A percentile compares a stretch with the other conserved stretches of the same genome.
Evolutionary conservation across 2,797 vertebrate species (phyloP).

Genomic region (Urocyon cinereoargenteus): DNA sequence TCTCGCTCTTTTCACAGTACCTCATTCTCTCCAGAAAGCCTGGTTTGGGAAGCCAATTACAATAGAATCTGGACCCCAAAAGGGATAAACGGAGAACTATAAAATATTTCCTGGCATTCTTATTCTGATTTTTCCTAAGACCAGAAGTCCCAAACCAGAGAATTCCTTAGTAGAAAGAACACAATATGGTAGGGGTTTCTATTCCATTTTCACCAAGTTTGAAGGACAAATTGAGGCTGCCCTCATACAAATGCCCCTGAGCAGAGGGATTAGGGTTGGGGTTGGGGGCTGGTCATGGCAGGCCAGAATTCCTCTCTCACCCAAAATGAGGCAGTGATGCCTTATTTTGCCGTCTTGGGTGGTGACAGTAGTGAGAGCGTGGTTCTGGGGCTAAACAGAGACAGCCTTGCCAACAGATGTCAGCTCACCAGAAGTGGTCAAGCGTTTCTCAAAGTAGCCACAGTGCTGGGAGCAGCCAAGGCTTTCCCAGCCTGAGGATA

Average conservation of each 20-base stretch:
- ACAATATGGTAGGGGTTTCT: not conserved
- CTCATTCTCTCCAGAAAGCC: constrained; percentile 19
- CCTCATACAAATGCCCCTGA: not conserved
- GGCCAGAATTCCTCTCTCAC: not conserved
- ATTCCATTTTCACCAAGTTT: not conserved
- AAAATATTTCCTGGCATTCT: constrained; percentile 22
- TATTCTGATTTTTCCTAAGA: constrained; percentile 38
- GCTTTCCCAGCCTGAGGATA: constrained; percentile 5
- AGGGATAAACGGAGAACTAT: constrained; percentile 23
- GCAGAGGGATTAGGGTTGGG: not conserved
- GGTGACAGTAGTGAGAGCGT: not conserved
- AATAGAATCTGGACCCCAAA: constrained; percentile 3
- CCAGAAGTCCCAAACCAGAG: constrained; percentile 4
- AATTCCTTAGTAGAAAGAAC: not conserved
- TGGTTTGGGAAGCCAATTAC: constrained; percentile 10
- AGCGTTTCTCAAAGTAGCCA: not conserved
- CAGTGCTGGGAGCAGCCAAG: not conserved
- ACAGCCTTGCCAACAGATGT: constrained; percentile 17
- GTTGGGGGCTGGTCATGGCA: not conserved
- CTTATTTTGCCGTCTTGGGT: not conserved
- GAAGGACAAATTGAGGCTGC: not conserved
- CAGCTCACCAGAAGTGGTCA: not conserved
- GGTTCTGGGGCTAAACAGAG: constrained; percentile 31
- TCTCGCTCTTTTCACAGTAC: constrained; percentile 5
- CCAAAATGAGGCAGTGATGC: not conserved